Conservation (phyloP, 2,113 vertebrate genomes). For the Heterochromis multidens region DNA sequence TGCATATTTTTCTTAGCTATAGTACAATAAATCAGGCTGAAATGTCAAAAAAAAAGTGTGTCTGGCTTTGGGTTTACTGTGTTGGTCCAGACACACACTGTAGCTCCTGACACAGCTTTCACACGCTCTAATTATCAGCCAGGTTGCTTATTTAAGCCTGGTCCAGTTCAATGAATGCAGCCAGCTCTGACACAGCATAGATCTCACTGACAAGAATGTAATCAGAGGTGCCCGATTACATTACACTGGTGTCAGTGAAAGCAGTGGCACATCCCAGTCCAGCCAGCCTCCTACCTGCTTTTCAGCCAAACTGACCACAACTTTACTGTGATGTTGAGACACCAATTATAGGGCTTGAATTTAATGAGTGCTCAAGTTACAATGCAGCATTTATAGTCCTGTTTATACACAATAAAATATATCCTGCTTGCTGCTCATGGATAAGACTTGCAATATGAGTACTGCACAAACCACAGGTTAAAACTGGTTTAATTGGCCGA, state of each 20-base stretch:
- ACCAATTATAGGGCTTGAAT: not conserved
- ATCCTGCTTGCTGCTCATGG: not conserved
- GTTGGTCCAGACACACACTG: not conserved
- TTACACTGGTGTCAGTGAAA: slow-evolving; percentile 41
- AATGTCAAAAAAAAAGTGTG: slow-evolving; percentile 1
- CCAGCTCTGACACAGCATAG: not conserved
- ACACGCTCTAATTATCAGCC: slow-evolving; percentile 47
- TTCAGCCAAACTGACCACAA: not conserved
- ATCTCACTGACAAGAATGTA: slow-evolving; percentile 42
- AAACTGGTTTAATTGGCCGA: not conserved
- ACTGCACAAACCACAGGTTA: not conserved
- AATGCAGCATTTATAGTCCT: not conserved
- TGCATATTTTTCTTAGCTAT: slow-evolving; percentile 1
- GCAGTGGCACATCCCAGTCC: not conserved
- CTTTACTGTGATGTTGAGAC: not conserved
- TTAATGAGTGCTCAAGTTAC: not conserved
- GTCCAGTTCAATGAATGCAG: no score
- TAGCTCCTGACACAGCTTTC: slow-evolving; percentile 32
- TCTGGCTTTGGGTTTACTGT: not conserved
- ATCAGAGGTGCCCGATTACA: slow-evolving; percentile 51
- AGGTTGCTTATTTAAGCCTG: not conserved
- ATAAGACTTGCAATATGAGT: not conserved
- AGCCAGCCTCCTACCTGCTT: slow-evolving; percentile 5
- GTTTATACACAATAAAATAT: not conserved
- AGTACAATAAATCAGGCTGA: slow-evolving; percentile 21